Evolutionary conservation across 1,140 invertebrate species (phyloP).

Genomic region (Apocrypta bakeri): DNA sequence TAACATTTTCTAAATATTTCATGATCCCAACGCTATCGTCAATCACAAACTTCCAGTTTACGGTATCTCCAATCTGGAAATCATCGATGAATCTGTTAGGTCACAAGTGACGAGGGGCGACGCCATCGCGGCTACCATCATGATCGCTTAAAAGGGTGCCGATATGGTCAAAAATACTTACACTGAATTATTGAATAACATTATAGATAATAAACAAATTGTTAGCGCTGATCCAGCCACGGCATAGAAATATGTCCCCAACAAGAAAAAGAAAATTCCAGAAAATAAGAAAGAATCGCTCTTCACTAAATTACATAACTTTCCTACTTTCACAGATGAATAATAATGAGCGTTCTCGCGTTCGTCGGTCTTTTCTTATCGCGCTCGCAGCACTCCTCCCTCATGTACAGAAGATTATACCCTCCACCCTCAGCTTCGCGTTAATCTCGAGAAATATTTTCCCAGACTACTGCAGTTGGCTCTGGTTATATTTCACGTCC

Average conservation of each 20-base stretch:
- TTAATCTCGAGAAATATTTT: constrained; percentile 49
- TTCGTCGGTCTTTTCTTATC: constrained; percentile 38
- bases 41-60: background rate
- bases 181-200: background rate
- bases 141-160: background rate
- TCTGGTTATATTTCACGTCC: constrained; percentile 26
- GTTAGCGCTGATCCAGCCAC: no score
- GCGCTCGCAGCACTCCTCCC: background rate
- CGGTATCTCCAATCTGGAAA: background rate
- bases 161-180: background rate
- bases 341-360: constrained; percentile 12
- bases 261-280: background rate
- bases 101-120: background rate
- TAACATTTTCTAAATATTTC: background rate
- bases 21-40: background rate
- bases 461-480: background rate
- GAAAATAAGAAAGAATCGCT: background rate
- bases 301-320: constrained; percentile 19
- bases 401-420: constrained; percentile 27
- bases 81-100: background rate
- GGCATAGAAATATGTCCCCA: no score
- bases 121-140: background rate
- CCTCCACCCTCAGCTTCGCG: background rate
- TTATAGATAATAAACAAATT: no score
- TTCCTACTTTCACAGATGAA: constrained; percentile 29